Base-by-base conservation (phyloP, 2,797 vertebrate species). In the Tapirus indicus region DNA sequence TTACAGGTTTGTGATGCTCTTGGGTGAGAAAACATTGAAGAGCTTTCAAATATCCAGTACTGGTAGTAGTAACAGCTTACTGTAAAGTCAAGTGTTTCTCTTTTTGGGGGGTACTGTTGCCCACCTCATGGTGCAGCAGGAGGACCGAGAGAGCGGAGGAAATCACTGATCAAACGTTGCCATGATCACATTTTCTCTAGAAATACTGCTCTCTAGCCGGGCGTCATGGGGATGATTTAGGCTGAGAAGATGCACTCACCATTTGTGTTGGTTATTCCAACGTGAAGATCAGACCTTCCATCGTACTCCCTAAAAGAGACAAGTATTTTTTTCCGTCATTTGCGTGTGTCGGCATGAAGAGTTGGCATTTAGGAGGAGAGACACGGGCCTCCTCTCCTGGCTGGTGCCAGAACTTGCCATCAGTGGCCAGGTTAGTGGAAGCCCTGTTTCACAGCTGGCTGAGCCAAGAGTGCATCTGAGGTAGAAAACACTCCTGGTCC, bases 271-370 rank as follows among this genome's bases (percentile, higher is more conserved):
- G 99, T 99, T 98, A 99, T 99, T 10, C 99, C 99, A 0, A 99
- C 99, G 14, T 99, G 99, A 1, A 99, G 99, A 69, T 99, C 99
- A 0, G 99, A 98, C 0, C 91, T 98, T 84, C 99, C 99, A 16
- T 99, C 99, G 25, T 99, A 99, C 0, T 98, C 99, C 86, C 99
- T 99, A 98, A 18, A 98, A 97, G 84, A 95, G 85, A 94, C 13
- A 41, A 52, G 7, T n/a, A 5, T 21, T 12, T 91, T 13, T 23
- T 69, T 64, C 35, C 18, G n/a, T 87, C 13, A 16, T 60, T 25
- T 44, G 64, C 18, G 44, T 18, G 14, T 6, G 3, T 66, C 35
- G 27, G 47, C 4, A 5, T 7, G 16, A 89, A 71, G 49, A 80
- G 20, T 80, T 52, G 52, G 17, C 8, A 35, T 78, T 75, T 71